phyloP scores from a whole-genome alignment of 2,113 vertebrate species.

The Aleadryas rufinucha region DNA sequence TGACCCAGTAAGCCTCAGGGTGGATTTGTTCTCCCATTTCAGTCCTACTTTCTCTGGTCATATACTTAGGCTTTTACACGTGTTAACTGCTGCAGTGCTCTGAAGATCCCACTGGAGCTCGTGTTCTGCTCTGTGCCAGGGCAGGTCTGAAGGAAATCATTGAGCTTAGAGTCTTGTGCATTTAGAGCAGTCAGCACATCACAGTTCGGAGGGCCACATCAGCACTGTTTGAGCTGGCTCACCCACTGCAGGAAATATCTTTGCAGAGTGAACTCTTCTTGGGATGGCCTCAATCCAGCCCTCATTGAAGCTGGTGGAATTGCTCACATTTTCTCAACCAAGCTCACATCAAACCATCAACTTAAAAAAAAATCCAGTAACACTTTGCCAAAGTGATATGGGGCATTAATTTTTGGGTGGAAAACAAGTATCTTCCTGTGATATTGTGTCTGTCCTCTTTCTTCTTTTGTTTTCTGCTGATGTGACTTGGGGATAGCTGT shows the following conservation, averaged over 20 bases:
- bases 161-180: neutral
- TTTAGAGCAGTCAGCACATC: neutral
- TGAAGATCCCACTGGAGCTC: neutral
- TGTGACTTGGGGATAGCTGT: neutral
- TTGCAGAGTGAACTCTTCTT: neutral
- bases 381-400: neutral
- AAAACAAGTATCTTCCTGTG: neutral
- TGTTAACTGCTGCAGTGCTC: neutral
- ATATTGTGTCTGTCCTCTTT: neutral
- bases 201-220: conserved; percentile 18
- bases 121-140: neutral
- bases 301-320: neutral
- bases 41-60: neutral
- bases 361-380: neutral
- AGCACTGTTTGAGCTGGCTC: conserved; percentile 31
- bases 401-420: neutral
- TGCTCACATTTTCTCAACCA: neutral
- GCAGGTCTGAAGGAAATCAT: neutral
- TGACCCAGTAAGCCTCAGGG: neutral
- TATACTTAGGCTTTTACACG: rapidly evolving
- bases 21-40: neutral
- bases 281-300: neutral
- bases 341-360: neutral
- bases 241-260: conserved; percentile 30
- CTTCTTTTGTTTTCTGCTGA: neutral